These are phyloP conservation scores for Thryonomys swinderianus DNA, from an alignment of 2,113 vertebrate species.

Conservation along the genomic window DNA sequence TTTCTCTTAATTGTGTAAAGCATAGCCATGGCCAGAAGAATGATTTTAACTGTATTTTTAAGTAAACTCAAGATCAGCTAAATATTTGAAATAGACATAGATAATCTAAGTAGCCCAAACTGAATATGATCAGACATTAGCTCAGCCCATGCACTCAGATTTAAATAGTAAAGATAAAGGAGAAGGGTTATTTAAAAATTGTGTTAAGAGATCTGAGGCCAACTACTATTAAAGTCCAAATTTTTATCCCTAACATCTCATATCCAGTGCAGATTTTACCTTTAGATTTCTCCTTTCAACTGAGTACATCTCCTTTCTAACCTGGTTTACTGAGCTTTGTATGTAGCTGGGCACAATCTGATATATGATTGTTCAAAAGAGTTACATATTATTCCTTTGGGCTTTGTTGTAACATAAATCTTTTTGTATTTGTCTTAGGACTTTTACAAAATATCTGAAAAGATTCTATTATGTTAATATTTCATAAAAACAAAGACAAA, in stretches of 20 bases:
- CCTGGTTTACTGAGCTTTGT: background rate
- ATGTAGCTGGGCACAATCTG: background rate
- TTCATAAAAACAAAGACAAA: background rate
- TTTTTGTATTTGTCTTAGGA: background rate
- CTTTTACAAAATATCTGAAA: background rate
- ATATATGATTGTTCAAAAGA: background rate
- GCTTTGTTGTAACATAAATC: background rate
- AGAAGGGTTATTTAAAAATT: background rate
- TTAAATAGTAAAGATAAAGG: slow-evolving; percentile 13
- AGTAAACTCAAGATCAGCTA: background rate
- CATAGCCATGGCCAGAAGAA: background rate
- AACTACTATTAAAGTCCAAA: background rate
- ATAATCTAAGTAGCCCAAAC: background rate
- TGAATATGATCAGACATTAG: background rate
- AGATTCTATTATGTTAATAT: background rate
- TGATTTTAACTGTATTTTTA: background rate
- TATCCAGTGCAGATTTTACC: background rate
- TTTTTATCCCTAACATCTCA: background rate
- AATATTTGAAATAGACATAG: slow-evolving; percentile 1
- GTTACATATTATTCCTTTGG: background rate
- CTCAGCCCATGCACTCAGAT: background rate
- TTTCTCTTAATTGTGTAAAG: slow-evolving; percentile 17
- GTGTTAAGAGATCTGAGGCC: background rate
- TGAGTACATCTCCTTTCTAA: background rate
- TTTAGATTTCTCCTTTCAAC: background rate